Evolutionary conservation across 2,113 vertebrate species (phyloP), one percentile per base, ranked within the genome.

Genomic region (Pavo muticus): DNA sequence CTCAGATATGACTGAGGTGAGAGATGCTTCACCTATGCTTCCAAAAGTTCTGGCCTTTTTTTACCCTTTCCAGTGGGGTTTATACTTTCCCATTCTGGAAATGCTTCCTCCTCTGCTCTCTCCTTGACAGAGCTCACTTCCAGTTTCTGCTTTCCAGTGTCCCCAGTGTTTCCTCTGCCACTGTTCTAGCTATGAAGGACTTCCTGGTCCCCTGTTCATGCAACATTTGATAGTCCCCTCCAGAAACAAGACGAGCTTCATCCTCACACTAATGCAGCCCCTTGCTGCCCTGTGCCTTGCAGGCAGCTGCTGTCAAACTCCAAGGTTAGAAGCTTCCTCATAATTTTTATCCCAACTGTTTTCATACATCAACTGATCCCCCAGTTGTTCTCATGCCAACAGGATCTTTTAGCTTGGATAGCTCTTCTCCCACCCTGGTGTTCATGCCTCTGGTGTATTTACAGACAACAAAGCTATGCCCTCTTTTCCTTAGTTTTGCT

Each of bases 331-430:
- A 87, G 47, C 9, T n/a, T 84, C 32, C 50, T 90, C 52, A 40
- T 86, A 83, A 63, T 50, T 93, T 91, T 90, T 79, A 80, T 73
- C n/a, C 25, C 52, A 40, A 90, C 75, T 1, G 1, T 65, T 94
- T 75, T 93, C 61, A 29, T 30, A 72, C 3, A 65, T 18, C 9
- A 88, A 47, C 73, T 37, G 80, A 78, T 92, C 23, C 30, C 61
- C 45, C 48, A 87, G 87, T 96, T 96, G 76, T 87, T 92, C 82
- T 94, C 61, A 72, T 91, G 65, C 73, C 88, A 96, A 84, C 21
- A 74, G 72, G 69, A 88, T 88, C 86, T 94, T 88, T 80, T 47
- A 54, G 47, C 35, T 90, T 81, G 65, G 69, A 40, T 78, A 81
- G 39, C 15, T 88, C 61, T 91, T 93, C 61, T 96, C 80, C 80